Base-by-base conservation (phyloP, 1,140 invertebrate genomes). In the Musca domestica region DNA sequence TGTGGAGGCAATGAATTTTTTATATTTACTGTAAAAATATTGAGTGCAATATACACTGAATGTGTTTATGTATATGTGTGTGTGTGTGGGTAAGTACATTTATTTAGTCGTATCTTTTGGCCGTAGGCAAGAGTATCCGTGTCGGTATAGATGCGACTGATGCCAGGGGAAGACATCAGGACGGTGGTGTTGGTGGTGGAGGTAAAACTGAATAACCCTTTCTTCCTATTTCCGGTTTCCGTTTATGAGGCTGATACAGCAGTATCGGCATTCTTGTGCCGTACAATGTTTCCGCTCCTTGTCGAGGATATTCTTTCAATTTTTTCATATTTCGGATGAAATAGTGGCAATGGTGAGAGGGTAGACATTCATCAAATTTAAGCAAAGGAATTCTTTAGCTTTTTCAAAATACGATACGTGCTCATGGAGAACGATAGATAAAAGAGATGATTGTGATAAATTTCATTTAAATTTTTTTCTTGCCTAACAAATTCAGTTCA, bases 181-280 rank as follows among this genome's bases (percentile, higher is more conserved):
- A n/a, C n/a, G n/a, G n/a, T 9, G 22, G 52, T 2, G 27, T n/a
- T 61, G 27, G 27, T 20, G 25, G 15, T 20, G 19, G 15, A 61
- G 34, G 19, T 61, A 61, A 61, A 27, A 25, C 56, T 34, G 56
- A 17, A 61, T 61, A 61, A 61, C 56, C 56, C 56, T 61, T 61
- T 61, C 56, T 41, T 20, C 25, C n/a, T 61, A 61, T 61, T 61
- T 61, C 56, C 56, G 56, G 56, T 61, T 61, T 61, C 56, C 56
- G 56, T 19, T 61, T 34, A 61, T 61, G 56, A 34, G 17, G 56
- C 56, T 61, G 56, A 61, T 61, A 61, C 56, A 61, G 56, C 56
- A 61, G 56, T 61, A 61, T 61, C 56, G 56, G 56, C 14, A 61
- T 61, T 61, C 34, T 61, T 19, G n/a, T 30, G 20, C 56, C 17